Evolutionary conservation across 2,797 vertebrate species (phyloP), one percentile per base, ranked within the genome.

Genomic region (Spea hammondii): DNA sequence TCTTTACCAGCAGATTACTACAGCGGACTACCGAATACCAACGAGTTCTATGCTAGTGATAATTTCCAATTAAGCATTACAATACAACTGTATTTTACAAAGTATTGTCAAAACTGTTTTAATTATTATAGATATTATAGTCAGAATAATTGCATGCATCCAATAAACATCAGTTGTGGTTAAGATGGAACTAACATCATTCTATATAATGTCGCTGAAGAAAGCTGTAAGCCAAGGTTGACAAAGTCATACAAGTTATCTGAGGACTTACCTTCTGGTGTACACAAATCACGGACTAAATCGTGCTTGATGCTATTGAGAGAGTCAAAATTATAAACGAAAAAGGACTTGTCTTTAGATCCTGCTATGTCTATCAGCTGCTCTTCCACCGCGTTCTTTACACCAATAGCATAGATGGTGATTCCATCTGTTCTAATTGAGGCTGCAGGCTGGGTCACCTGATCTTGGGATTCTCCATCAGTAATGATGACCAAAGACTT

Each of bases 401-500:
- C 84, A 0, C 95, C 95, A n/a, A 95, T 90, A 32, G 94, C 88
- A 8, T 93, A 96, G 70, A 93, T 79, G 3, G 8, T 82, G 65
- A 97, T 85, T 0, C 88, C 88, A 8, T 86, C 80, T 0, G 54
- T 4, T 67, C 89, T 90, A 77, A 96, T 72, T 4, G 57, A 67
- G 13, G 83, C 74, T 9, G 93, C 94, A 3, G 93, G 87, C 45
- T 17, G 50, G 5, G 85, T 87, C 65, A 96, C 95, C 0, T 67
- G 0, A 69, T 96, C 94, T 0, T 85, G 0, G 1, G 95, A 95
- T 51, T 90, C 8, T 7, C 94, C 93, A 1, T 94, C 93, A 0
- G 95, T 97, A 86, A 96, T 91, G 62, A 94, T 86, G 11, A 96
- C 89, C 70, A 97, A 93, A 78, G 90, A 92, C 78, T 88, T 83